Base-by-base conservation (phyloP, 2,888 invertebrate genomes). In the Eucera pruinosa region DNA sequence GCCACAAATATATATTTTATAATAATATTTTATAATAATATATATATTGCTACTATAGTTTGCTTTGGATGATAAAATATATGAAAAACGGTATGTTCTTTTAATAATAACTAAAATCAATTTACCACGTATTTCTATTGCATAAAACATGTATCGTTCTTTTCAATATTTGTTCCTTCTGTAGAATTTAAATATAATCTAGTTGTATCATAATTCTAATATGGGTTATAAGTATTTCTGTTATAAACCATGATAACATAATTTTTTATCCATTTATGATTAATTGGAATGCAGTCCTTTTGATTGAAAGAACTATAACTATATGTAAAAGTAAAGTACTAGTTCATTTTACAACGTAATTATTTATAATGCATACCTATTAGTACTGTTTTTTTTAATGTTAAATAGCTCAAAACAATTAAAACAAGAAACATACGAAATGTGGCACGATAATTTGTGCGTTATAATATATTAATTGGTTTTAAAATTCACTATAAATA, bases 391-490 rank as follows among this genome's bases (percentile, higher is more conserved):
- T 68, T 52, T 3, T 7, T 30, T 3, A 33, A 33, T 20, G 48
- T 54, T 54, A 36, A 15, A 18, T 54, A 58, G 48, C 33, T 47
- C 6, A 61, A 7, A 45, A 61, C 41, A 41, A 39, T 36, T 30
- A 15, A 33, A 45, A n/a, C 11, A 18, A 25, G 36, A 33, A 39
- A 50, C 47, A 18, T 25, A 67, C 33, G 67, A 23, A 36, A 33
- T 15, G 45, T 41, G 69, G 55, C 54, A 77, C 45, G 23, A 80
- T 55, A 69, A 52, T 18, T 15, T 83, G 82, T 82, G 82, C 82
- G 82, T 83, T 74, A 30, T 23, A 62, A 71, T 58, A 65, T 45
- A 41, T 61, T 70, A 65, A 65, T 39, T 39, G 15, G 13, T 70
- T 30, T 54, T 13, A 45, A 57, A 39, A 15, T 33, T 65, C 15